Base-by-base conservation (phyloP, 2,797 vertebrate genomes). In the Clarias platycephalus region DNA sequence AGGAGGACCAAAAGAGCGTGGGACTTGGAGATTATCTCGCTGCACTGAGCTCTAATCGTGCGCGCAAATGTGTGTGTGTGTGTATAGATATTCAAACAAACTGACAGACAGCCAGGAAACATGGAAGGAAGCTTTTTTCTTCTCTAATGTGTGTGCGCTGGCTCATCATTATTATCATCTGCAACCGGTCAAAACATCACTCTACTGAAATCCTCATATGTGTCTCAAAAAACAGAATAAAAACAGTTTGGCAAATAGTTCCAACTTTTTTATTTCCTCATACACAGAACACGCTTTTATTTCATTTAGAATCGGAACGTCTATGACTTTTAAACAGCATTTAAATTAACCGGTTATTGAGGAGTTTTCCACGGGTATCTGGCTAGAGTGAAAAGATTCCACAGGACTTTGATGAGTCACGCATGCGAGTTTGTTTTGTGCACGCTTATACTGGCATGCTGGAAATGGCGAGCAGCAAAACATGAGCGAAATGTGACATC, bases 1-100 rank as follows among this genome's bases (percentile, higher is more conserved):
- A 60, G 26, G 9, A 0, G 7, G 57, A 84, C 78, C 85, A 85
- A 49, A 76, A 79, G 84, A 88, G 78, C 84, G 81, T 90, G 88
- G 87, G 85, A 89, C 83, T 88, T 63, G 66, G 49, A 70, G 85
- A 84, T 66, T n/a, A 86, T 87, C 76, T 83, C 80, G 60, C 80
- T 84, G 60, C 81, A 85, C 82, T 78, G 82, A 81, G 80, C 83
- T 86, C 84, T 85, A 89, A 88, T 88, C 57, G 78, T 79, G 7
- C 31, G 63, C 63, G 24, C 60, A 72, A 60, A 71, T 80, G 72
- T 18, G 22, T 82, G 64, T 75, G 28, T 31, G 49, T 57, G 53
- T 75, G 49, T 55, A 53, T 31, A 18, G 18, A 76, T 34, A 76
- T 58, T 76, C 18, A 57, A 12, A 75, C 49, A 58, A 31, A 76